Conservation (phyloP, 2,797 vertebrate species). For the Molossus alvarezi region DNA sequence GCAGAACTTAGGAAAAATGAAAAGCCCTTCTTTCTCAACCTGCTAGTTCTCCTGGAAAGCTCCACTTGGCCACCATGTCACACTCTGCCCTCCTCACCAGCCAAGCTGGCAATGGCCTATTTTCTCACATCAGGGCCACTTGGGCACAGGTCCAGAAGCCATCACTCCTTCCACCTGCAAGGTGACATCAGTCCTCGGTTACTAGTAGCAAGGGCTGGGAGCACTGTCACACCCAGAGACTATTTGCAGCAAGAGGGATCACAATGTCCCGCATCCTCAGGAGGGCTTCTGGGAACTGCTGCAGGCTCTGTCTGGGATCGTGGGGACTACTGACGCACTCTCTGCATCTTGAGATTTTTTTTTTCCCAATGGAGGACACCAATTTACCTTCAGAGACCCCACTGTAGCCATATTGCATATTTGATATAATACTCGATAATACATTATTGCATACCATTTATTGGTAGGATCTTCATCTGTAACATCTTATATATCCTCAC, state of each 20-base stretch:
- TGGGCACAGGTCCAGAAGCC: background rate
- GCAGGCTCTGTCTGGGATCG: background rate
- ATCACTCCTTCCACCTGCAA: background rate
- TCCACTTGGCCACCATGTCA: background rate
- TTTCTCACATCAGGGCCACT: background rate
- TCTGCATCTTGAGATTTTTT: background rate
- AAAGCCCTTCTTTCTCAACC: constrained; percentile 50
- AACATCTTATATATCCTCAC: background rate
- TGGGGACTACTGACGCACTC: background rate
- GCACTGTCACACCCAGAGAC: background rate
- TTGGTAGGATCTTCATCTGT: background rate
- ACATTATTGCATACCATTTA: background rate
- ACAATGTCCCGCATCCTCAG: background rate
- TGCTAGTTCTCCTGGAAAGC: background rate
- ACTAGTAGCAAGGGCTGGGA: background rate
- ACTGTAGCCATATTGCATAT: background rate
- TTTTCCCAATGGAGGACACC: background rate
- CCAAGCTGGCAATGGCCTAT: background rate
- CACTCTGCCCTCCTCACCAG: background rate
- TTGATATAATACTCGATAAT: background rate
- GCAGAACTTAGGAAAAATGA: constrained; percentile 14
- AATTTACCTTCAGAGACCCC: background rate
- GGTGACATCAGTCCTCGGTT: background rate
- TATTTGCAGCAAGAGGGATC: background rate
- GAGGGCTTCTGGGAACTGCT: background rate